Evolutionary conservation across 37 sponge, comb jelly and placozoan genomes (phyloP).

Genomic region (Chondrosia reniformis): DNA sequence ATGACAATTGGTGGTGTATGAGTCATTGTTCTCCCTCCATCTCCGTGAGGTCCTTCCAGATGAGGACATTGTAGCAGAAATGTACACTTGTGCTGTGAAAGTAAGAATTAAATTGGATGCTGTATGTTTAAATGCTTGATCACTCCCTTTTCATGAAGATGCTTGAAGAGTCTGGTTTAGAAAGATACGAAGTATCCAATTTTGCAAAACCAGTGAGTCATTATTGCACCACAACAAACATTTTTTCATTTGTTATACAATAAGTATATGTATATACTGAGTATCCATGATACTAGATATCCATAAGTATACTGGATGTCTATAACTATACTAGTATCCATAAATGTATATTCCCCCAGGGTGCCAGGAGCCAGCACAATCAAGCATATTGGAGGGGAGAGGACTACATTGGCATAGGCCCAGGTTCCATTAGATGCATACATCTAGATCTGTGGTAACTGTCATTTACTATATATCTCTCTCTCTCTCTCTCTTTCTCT

Average conservation of each 20-base stretch:
- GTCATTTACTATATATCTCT: too few relatives aligned
- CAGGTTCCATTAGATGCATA: too few relatives aligned
- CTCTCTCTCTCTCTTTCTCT: too few relatives aligned
- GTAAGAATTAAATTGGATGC: not conserved
- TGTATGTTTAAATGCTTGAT: not conserved
- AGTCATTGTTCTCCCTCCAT: not conserved
- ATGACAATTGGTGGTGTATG: too few relatives aligned
- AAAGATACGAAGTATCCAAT: constrained; percentile 71
- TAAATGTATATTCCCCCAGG: constrained; percentile 29
- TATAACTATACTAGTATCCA: too few relatives aligned
- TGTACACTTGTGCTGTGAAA: constrained; percentile 29
- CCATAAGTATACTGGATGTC: too few relatives aligned
- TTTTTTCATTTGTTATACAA: not conserved
- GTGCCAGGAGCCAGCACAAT: constrained; percentile 65
- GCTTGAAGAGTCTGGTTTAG: constrained; percentile 16
- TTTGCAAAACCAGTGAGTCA: constrained; percentile 50
- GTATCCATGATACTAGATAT: too few relatives aligned
- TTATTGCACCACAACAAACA: not conserved
- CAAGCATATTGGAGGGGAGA: constrained; percentile 65
- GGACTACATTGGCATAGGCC: constrained; percentile 75
- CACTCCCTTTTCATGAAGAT: constrained; percentile 1
- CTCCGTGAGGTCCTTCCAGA: constrained; percentile 25
- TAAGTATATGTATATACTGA: not conserved
- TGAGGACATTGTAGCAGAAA: constrained; percentile 21
- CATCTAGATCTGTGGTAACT: too few relatives aligned